Conservation (phyloP, 1,140 invertebrate genomes). For the Calycopis cecrops region DNA sequence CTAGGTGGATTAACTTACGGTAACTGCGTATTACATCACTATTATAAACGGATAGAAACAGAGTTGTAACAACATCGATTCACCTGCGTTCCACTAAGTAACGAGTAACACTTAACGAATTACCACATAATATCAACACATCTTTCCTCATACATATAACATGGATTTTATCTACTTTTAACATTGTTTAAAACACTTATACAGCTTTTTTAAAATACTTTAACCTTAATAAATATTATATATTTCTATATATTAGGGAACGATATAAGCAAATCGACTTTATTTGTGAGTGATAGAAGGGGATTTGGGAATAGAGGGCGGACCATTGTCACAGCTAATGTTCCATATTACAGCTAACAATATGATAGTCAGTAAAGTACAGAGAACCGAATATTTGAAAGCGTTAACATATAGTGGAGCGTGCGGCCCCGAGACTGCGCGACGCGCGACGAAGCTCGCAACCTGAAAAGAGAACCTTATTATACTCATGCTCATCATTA, state of each 20-base stretch:
- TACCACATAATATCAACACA: constrained; percentile 5
- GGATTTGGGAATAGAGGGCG: constrained; percentile 20
- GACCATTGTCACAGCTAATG: constrained; percentile 31
- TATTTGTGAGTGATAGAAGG: constrained; percentile 19
- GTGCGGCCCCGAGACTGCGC: constrained; percentile 39
- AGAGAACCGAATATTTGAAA: constrained; percentile 42
- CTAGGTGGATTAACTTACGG: constrained; percentile 67
- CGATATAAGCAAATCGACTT: constrained; percentile 31
- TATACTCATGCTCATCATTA: no score
- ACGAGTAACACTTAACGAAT: not conserved
- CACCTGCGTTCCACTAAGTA: constrained; percentile 12
- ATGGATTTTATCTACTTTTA: constrained; percentile 10
- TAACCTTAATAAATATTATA: constrained; percentile 6
- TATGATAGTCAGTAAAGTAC: constrained; percentile 41
- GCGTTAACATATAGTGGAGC: constrained; percentile 35
- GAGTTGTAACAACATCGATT: constrained; percentile 11
- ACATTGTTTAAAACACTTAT: constrained; percentile 20
- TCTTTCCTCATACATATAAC: not conserved
- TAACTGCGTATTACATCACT: constrained; percentile 53
- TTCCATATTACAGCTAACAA: constrained; percentile 32
- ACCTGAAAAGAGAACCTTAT: constrained; percentile 37
- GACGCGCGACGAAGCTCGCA: constrained; percentile 39
- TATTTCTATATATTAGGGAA: constrained; percentile 17
- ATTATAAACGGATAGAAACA: constrained; percentile 19
- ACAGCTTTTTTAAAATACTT: constrained; percentile 15